These are phyloP conservation scores for Leptinotarsa texana DNA, from an alignment of 1,140 invertebrate species.

Conservation along the genomic window DNA sequence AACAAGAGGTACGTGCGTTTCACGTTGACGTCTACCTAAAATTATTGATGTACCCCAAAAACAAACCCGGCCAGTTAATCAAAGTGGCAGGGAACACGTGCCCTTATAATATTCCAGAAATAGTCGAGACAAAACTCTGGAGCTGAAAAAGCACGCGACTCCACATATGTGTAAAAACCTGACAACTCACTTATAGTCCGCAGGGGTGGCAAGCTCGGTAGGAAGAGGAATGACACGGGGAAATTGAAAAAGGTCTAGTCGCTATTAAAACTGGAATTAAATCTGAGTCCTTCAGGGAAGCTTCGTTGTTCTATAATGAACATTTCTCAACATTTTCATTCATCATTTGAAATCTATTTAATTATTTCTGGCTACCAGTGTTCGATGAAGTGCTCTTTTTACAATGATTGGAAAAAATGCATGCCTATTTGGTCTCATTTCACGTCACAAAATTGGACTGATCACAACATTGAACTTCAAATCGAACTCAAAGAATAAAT, in stretches of 20 bases:
- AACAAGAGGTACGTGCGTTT: conserved; percentile 19
- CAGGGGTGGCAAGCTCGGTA: neutral
- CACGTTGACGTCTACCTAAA: conserved; percentile 19
- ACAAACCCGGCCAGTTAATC: conserved; percentile 26
- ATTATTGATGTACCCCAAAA: conserved; percentile 28
- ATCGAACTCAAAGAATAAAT: too few relatives aligned
- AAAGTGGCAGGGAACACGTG: conserved; percentile 28
- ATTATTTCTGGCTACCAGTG: too few relatives aligned
- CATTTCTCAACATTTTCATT: too few relatives aligned
- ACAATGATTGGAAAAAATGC: too few relatives aligned
- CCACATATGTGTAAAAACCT: conserved; percentile 21
- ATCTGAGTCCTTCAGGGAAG: neutral
- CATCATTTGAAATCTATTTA: too few relatives aligned
- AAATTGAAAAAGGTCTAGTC: neutral
- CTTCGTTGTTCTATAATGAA: too few relatives aligned
- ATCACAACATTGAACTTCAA: too few relatives aligned
- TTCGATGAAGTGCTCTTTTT: too few relatives aligned
- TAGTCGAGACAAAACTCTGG: neutral
- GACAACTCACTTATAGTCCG: conserved; percentile 2
- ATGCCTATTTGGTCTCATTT: too few relatives aligned
- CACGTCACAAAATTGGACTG: too few relatives aligned
- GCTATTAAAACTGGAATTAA: neutral
- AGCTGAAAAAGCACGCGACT: conserved; percentile 19
- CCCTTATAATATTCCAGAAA: neutral
- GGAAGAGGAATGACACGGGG: neutral